Evolutionary conservation across 1,140 invertebrate genomes (phyloP), one percentile per base, ranked within the genome.

Genomic region (Rhynchophorus ferrugineus): DNA sequence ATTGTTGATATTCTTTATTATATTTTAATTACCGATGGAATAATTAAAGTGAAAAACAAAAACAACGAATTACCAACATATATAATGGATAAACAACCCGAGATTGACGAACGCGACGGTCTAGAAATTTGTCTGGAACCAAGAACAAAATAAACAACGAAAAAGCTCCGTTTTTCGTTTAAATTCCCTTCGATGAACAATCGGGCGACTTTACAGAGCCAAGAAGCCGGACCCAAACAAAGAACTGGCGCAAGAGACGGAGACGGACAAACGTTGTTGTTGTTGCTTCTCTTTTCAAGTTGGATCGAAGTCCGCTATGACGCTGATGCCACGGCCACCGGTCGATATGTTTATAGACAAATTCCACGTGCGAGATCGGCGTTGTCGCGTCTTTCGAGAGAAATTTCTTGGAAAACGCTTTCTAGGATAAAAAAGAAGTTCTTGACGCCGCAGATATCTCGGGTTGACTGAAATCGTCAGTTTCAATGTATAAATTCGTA

Each of bases 271-370:
- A 33, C 16, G 24, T 60, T 60, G 56, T 57, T 58, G 50, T 57
- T 57, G 47, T 37, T 55, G 37, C 57, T 56, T 48, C 47, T 49
- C 38, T 56, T 33, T 13, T 34, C 16, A 14, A 24, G 48, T 36
- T 34, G 43, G 56, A 57, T 57, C 41, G 51, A 57, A 56, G 48
- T 36, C 34, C 41, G 49, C 35, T 38, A 47, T 57, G 55, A 57
- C 60, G 58, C 54, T 29, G 14, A 14, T 35, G 49, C 17, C 19
- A 38, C 46, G 41, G 54, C 41, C 49, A 43, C 24, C 18, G 51
- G 45, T 61, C 60, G 57, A 61, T 61, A 57, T 57, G 60, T 59
- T 61, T 64, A 62, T 62, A 61, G 56, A 62, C 56, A 62, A 49
- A n/a, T 45, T 33, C 48, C 49, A 48, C 51, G 49, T 50, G 42